Percentiles rank a stretch among this genome's conserved stretches.
Evolutionary conservation across 2,113 vertebrate genomes (phyloP).

Genomic region (Odocoileus virginianus): DNA sequence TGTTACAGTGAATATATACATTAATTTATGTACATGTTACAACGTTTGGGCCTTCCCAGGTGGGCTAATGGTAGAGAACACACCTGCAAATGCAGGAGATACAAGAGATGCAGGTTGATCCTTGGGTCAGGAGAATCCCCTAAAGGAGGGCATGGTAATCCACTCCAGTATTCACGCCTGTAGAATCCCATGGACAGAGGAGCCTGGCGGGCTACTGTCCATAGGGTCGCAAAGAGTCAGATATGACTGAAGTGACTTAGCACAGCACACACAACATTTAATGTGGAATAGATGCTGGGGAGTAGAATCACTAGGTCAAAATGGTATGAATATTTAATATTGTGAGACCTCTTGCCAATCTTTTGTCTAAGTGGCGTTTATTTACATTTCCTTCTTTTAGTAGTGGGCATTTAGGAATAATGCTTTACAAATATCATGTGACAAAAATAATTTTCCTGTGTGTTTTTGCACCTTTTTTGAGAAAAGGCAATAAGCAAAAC

Average conservation of each 20-base stretch:
- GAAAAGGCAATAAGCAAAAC: background rate
- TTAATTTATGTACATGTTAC: background rate
- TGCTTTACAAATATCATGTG: background rate
- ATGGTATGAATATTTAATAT: background rate
- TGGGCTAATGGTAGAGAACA: background rate
- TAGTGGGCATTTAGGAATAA: background rate
- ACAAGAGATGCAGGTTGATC: background rate
- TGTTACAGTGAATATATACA: background rate
- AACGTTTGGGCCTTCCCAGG: background rate
- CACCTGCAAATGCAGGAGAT: background rate
- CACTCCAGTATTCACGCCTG: background rate
- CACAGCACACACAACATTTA: background rate
- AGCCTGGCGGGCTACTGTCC: background rate
- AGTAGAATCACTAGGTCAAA: background rate
- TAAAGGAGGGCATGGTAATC: background rate
- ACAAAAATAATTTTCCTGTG: background rate
- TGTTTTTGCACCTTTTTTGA: background rate
- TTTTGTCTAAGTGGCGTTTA: background rate
- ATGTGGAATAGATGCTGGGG: background rate
- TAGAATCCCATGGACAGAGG: background rate
- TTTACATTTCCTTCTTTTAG: background rate
- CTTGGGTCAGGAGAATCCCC: background rate
- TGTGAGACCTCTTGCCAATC: background rate
- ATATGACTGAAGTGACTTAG: background rate
- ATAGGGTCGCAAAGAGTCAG: background rate